These are phyloP conservation scores for Phalacrocorax brasilianus DNA, from an alignment of 2,113 vertebrate genomes.

Conservation along the genomic window DNA sequence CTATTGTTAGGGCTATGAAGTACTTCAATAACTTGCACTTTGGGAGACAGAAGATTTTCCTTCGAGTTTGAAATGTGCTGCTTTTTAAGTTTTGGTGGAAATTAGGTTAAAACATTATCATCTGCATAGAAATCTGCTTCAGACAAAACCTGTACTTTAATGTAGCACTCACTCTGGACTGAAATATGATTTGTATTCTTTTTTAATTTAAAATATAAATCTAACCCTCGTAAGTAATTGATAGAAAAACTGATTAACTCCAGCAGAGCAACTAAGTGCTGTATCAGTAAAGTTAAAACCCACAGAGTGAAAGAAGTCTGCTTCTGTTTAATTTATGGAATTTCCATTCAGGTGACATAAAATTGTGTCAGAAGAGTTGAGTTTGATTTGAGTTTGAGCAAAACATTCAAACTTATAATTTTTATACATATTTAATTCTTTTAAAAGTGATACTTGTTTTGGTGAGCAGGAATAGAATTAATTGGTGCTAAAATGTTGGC, in stretches of 20 bases:
- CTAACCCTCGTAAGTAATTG: not conserved
- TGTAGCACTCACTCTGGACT: not conserved
- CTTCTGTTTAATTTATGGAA: not conserved
- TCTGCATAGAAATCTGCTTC: not conserved
- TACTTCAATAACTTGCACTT: not conserved
- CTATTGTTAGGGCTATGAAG: not conserved
- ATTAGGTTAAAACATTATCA: not conserved
- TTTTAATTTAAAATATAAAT: not conserved
- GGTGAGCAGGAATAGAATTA: not conserved
- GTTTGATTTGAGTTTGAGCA: not conserved
- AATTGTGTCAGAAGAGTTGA: not conserved
- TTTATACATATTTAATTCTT: not conserved
- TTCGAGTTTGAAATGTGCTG: not conserved
- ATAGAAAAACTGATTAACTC: not conserved
- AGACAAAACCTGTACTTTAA: not conserved
- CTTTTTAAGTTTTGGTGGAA: not conserved
- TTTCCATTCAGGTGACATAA: not conserved
- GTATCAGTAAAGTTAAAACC: not conserved
- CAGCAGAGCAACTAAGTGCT: not conserved
- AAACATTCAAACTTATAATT: not conserved
- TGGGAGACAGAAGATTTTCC: not conserved
- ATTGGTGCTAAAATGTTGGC: not conserved
- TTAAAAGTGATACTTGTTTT: not conserved
- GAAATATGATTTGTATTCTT: not conserved
- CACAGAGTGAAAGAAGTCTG: not conserved